Evolutionary conservation across 2,797 vertebrate genomes (phyloP).

Genomic region (Columba guinea): DNA sequence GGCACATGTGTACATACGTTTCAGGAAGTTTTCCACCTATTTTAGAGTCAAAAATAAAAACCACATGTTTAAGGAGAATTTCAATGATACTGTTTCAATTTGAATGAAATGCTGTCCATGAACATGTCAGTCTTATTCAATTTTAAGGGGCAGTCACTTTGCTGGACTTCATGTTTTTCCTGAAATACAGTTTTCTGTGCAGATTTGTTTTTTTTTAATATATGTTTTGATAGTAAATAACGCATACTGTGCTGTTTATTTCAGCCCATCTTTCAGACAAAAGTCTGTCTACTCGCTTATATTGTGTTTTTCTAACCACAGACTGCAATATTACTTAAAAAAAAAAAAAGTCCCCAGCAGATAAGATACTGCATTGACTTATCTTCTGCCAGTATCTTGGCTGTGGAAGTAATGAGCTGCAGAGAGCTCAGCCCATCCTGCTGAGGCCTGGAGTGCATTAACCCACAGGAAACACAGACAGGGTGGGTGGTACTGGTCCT

Average conservation of each 20-base stretch:
- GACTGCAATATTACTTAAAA: not conserved
- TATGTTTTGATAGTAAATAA: not conserved
- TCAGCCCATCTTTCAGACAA: not conserved
- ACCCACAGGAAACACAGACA: not conserved
- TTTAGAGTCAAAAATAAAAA: not conserved
- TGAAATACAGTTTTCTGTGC: not conserved
- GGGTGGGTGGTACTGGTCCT: not conserved
- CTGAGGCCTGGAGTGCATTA: not conserved
- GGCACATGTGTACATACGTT: not conserved
- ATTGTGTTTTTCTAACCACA: not conserved
- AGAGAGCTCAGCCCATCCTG: not conserved
- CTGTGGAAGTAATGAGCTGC: not conserved
- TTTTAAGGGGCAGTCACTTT: not conserved
- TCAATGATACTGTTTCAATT: not conserved
- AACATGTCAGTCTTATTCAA: not conserved
- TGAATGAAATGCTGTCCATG: not conserved
- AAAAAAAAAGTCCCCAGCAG: too few relatives aligned
- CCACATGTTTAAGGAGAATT: not conserved
- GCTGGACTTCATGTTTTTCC: not conserved
- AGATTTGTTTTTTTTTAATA: not conserved
- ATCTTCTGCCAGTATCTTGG: not conserved
- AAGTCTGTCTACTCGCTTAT: not conserved
- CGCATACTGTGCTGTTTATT: not conserved
- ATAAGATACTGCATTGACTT: not conserved
- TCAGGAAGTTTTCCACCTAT: rapidly evolving